These are phyloP conservation scores for Lepilemur ruficaudatus DNA, from an alignment of 2,797 vertebrate species.

Conservation along the genomic window DNA sequence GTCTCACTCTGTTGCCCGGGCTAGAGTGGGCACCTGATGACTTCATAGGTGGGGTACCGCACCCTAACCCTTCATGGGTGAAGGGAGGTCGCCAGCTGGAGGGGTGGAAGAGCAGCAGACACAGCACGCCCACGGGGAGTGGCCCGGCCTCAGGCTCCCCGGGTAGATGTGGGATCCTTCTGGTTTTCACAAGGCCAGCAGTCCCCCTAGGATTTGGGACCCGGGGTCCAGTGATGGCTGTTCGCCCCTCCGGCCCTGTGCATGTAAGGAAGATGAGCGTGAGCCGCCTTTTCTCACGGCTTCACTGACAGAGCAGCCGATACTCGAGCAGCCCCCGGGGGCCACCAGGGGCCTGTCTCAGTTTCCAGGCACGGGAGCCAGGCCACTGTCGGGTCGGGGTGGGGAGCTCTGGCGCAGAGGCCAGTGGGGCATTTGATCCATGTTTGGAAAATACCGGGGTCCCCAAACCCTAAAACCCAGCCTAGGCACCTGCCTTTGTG, in stretches of 20 bases:
- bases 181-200: not conserved
- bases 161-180: rapidly evolving
- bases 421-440: too few species aligned
- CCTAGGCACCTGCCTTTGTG: not conserved
- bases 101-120: too few species aligned
- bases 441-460: not conserved
- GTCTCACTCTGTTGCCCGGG: too few species aligned
- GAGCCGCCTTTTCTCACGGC: not conserved
- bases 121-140: rapidly evolving
- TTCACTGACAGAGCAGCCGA: not conserved
- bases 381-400: too few species aligned
- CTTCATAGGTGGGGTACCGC: rapidly evolving
- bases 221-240: not conserved
- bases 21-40: not conserved
- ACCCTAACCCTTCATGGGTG: not conserved
- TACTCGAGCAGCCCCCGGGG: too few species aligned
- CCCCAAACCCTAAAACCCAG: not conserved
- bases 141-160: not conserved
- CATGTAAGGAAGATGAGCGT: not conserved
- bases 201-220: not conserved
- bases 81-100: not conserved
- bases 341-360: not conserved
- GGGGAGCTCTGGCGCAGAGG: not conserved
- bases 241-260: not conserved
- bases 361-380: not conserved